Conservation (phyloP, 2,113 vertebrate genomes). For the Poicephalus gulielmi region DNA sequence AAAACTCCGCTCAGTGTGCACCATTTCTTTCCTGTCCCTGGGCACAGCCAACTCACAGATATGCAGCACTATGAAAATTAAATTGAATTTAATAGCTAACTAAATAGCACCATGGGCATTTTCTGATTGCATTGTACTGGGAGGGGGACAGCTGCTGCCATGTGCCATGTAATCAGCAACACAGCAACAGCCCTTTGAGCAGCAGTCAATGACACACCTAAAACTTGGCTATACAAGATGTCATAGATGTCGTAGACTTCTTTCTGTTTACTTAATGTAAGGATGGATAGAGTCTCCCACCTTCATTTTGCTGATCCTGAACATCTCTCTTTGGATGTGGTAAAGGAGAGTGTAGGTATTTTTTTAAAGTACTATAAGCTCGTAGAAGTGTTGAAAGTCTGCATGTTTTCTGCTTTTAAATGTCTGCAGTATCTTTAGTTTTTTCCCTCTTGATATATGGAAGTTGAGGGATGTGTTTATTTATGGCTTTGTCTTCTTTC, state of each 20-base stretch:
- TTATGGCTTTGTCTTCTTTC: neutral
- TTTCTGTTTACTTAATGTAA: neutral
- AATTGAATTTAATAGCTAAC: constrained; percentile 44
- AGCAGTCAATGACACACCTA: neutral
- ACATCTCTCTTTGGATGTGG: neutral
- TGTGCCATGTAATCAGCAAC: neutral
- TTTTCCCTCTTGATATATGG: neutral
- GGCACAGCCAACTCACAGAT: constrained; percentile 2
- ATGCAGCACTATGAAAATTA: constrained; percentile 19
- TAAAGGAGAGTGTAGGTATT: neutral
- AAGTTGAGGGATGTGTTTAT: neutral
- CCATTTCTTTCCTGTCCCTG: neutral
- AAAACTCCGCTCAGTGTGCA: rapidly evolving
- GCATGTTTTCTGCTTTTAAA: neutral
- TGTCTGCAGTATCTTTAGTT: neutral
- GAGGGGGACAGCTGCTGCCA: neutral
- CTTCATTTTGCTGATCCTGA: neutral
- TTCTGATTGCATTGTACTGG: neutral
- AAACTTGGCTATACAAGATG: neutral
- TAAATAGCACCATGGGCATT: constrained; percentile 44
- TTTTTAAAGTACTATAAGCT: neutral
- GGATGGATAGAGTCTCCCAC: neutral
- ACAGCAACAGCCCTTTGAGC: neutral
- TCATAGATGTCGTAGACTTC: neutral
- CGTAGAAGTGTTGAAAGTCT: neutral